These are phyloP conservation scores for Syrmaticus mikado DNA, from an alignment of 2,113 vertebrate species.

Conservation along the genomic window DNA sequence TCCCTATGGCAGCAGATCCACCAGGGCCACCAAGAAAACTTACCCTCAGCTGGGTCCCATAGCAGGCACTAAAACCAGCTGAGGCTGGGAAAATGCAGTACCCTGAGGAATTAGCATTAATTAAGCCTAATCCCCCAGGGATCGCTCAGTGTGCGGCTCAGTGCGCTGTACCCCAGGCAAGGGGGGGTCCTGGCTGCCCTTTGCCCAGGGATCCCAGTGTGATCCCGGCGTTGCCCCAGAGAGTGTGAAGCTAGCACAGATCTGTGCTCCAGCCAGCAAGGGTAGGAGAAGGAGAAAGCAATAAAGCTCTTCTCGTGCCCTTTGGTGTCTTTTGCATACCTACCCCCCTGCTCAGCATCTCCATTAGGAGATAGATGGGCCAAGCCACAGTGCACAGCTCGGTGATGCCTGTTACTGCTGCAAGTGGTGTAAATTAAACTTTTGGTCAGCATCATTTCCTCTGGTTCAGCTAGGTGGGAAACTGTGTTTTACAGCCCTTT, in stretches of 20 bases:
- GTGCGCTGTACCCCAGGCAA: background rate
- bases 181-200: background rate
- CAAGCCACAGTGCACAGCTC: background rate
- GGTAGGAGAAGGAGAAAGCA: background rate
- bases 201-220: background rate
- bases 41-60: background rate
- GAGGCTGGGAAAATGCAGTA: background rate
- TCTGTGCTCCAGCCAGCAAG: background rate
- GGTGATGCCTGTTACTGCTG: background rate
- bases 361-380: background rate
- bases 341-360: background rate
- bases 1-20: background rate
- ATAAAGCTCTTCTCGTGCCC: background rate
- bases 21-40: background rate
- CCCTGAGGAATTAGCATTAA: constrained; percentile 46
- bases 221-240: background rate
- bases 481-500: constrained; percentile 42
- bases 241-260: background rate
- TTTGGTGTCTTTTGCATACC: background rate
- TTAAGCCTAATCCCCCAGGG: constrained; percentile 15
- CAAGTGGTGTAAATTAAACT: background rate
- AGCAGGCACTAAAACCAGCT: background rate
- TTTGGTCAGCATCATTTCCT: constrained; percentile 54
- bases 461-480: constrained; percentile 54
- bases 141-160: background rate